Base-by-base conservation (phyloP, 1,140 invertebrate genomes). In the Ips typographus region DNA sequence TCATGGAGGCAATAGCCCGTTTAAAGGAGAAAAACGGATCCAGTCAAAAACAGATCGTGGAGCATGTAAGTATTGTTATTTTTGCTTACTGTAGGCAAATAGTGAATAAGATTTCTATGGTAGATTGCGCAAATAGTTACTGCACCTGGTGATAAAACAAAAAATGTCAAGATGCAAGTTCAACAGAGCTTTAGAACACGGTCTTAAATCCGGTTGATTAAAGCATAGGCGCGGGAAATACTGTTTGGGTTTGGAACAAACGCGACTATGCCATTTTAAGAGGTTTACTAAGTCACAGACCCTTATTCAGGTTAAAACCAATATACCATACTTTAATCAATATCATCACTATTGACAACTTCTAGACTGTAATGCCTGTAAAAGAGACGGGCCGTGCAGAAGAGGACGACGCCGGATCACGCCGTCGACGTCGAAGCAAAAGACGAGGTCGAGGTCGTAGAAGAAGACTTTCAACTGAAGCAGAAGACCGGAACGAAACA, bases 131-230 rank as follows among this genome's bases (percentile, higher is more conserved):
- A 22, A 22, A 37, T 5, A 8, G n/a, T 7, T 8, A 6, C 60
- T 65, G 56, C 44, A 51, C 58, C 40, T 1, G 1, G 47, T 53
- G 38, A 38, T 57, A 2, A 38, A 22, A 40, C 44, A 55, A 8
- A 44, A 58, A 71, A 73, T 55, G 42, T 73, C 2, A 62, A 70
- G 3, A 58, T 70, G 58, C 66, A 73, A 66, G 60, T 73, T 1
- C 64, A 52, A n/a, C 40, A 65, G 53, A 51, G 72, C 72, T 39
- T 40, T 73, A 22, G 63, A 70, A n/a, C 66, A 73, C 38, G 72
- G 64, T 3, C 6, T 70, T 1, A 42, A 71, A 3, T 51, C 70
- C 3, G 70, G 72, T 7, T 73, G 39, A 64, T 73, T 1, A 73
- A n/a, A 70, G 40, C 70, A 67, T 3, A 68, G 38, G 22, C 44